These are phyloP conservation scores for Atopsyche davidsoni DNA, from an alignment of 1,140 invertebrate genomes.

Conservation along the genomic window DNA sequence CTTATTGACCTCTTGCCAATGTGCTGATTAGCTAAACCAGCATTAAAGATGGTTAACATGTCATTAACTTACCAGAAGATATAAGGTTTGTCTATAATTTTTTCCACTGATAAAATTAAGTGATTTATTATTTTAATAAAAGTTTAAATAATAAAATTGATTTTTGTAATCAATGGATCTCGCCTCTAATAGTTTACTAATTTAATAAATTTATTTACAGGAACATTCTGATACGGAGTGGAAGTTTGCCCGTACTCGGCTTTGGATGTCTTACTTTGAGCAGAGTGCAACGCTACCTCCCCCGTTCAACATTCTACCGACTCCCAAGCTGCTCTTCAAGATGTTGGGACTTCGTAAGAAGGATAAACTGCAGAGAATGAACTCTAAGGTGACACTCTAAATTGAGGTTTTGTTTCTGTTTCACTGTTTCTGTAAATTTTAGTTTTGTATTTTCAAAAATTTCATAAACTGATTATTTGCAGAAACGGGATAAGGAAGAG, in stretches of 20 bases:
- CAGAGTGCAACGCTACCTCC: slow-evolving; percentile 75
- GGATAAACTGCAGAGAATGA: slow-evolving; percentile 60
- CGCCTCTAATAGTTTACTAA: too few species aligned
- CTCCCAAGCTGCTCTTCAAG: slow-evolving; percentile 61
- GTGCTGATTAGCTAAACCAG: too few species aligned
- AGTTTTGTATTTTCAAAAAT: not conserved
- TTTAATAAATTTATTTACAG: slow-evolving; percentile 46
- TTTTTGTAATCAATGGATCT: too few species aligned
- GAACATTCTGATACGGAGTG: slow-evolving; percentile 82
- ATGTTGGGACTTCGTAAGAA: slow-evolving; percentile 61
- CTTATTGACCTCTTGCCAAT: too few species aligned
- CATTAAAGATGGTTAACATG: too few species aligned
- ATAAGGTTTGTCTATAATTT: too few species aligned
- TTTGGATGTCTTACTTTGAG: slow-evolving; percentile 91
- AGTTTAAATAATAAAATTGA: too few species aligned
- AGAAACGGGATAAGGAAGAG: slow-evolving; percentile 47
- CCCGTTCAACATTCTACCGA: slow-evolving; percentile 80
- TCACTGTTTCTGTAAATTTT: not conserved
- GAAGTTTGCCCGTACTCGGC: slow-evolving; percentile 83
- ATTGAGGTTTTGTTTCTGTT: slow-evolving; percentile 4
- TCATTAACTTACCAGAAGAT: too few species aligned
- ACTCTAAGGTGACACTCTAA: slow-evolving; percentile 49
- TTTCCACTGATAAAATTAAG: too few species aligned
- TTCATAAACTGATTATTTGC: not conserved
- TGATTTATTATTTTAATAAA: too few species aligned